Conservation (phyloP, 2,888 invertebrate genomes). For the Agrilus cyanescens region DNA sequence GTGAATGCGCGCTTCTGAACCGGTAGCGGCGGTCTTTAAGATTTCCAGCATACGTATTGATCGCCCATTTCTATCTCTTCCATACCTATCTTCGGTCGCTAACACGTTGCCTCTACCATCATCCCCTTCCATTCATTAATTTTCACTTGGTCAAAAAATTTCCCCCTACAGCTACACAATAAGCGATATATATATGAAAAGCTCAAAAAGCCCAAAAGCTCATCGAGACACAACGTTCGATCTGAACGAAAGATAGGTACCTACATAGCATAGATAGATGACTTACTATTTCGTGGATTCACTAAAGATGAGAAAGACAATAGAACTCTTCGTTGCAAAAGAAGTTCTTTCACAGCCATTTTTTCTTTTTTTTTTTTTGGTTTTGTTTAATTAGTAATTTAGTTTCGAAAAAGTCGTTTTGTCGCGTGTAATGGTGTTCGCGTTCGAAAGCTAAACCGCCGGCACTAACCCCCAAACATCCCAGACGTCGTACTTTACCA, state of each 20-base stretch:
- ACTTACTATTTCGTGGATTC: too few species aligned
- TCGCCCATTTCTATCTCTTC: slow-evolving; percentile 25
- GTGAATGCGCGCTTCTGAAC: slow-evolving; percentile 14
- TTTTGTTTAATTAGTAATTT: slow-evolving; percentile 4
- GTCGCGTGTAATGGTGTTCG: slow-evolving; percentile 5
- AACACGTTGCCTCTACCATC: slow-evolving; percentile 11
- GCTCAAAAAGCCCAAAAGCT: neutral
- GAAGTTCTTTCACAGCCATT: slow-evolving; percentile 26
- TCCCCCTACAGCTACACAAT: slow-evolving; percentile 4
- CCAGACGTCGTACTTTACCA: slow-evolving; percentile 27
- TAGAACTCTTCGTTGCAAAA: too few species aligned
- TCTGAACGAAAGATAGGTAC: too few species aligned
- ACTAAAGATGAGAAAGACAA: too few species aligned
- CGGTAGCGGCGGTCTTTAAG: slow-evolving; percentile 18
- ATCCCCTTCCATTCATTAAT: slow-evolving; percentile 5
- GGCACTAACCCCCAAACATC: slow-evolving; percentile 24
- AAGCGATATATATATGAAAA: neutral
- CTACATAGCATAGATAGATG: too few species aligned
- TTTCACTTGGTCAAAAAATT: slow-evolving; percentile 1
- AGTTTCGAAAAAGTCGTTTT: slow-evolving; percentile 2
- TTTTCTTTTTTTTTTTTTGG: slow-evolving; percentile 15
- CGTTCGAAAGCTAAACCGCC: slow-evolving; percentile 17
- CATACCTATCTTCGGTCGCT: slow-evolving; percentile 5
- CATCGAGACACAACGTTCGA: neutral
- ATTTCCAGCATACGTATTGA: slow-evolving; percentile 27